These are phyloP conservation scores for Pandemis corylana DNA, from an alignment of 2,888 invertebrate genomes.

Conservation along the genomic window DNA sequence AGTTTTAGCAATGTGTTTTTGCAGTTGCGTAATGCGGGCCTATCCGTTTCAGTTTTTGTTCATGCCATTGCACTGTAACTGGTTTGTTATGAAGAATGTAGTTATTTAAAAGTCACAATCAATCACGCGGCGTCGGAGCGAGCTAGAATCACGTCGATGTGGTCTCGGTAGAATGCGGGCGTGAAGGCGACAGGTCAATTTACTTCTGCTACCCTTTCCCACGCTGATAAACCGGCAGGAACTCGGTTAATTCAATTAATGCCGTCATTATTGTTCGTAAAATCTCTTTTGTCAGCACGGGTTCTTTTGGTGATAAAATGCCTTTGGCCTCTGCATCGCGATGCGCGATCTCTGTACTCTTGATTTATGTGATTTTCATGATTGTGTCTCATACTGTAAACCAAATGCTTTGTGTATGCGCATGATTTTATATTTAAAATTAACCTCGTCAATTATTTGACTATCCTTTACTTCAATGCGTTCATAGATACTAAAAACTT, in stretches of 20 bases:
- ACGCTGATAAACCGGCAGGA: constrained; percentile 72
- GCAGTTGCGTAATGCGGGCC: constrained; percentile 21
- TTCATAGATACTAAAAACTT: no score
- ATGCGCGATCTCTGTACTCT: constrained; percentile 6
- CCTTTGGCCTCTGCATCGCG: constrained; percentile 18
- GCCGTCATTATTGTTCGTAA: constrained; percentile 35
- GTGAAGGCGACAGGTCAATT: constrained; percentile 79
- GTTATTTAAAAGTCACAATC: constrained; percentile 68
- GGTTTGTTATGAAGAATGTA: constrained; percentile 48
- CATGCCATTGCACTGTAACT: not conserved
- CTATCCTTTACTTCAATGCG: no score
- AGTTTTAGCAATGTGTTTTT: constrained; percentile 55
- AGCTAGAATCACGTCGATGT: constrained; percentile 79
- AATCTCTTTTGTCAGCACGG: constrained; percentile 28
- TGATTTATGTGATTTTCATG: constrained; percentile 10
- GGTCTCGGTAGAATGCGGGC: constrained; percentile 81
- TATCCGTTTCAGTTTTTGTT: constrained; percentile 17
- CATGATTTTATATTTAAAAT: not conserved
- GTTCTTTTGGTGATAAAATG: constrained; percentile 32
- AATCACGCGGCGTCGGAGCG: constrained; percentile 58
- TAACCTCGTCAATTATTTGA: not conserved
- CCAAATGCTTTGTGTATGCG: not conserved
- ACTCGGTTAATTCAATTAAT: constrained; percentile 57
- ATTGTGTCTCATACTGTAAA: not conserved
- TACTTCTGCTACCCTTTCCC: constrained; percentile 75